Base-by-base conservation (phyloP, 2,797 vertebrate species). In the Austrolebias charrua region DNA sequence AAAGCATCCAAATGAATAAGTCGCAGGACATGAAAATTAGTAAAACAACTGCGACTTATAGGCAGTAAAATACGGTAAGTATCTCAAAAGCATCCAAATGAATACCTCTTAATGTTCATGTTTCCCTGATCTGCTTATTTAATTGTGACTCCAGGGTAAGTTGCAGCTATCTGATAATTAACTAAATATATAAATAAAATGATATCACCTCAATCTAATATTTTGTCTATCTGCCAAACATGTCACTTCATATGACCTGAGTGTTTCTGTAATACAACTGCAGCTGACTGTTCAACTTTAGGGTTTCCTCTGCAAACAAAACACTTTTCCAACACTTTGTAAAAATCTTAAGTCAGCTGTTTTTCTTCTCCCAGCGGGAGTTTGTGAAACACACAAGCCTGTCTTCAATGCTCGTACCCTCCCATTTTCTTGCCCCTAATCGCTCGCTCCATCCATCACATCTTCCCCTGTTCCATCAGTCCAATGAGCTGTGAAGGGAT, bases 361-460 rank as follows among this genome's bases (percentile, higher is more conserved):
- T 76, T 75, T 43, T 19, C 38, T 69, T 40, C 53, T 35, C 48
- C 38, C 44, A 33, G 43, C 50, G 42, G 51, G 38, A 50, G 52
- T 66, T 70, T 48, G 44, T 48, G 59, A 54, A 60, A 56, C 28
- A 46, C 18, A 52, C 46, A 24, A 76, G 69, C 76, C 57, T 58
- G 38, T 57, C 28, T 55, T 0, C 1, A 14, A 38, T 10, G 10
- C 8, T 42, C 13, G 53, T 62, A 57, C 78, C 57, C 40, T 66
- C 14, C 67, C 47, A 63, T 79, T 67, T 61, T 61, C 42, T 61
- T 45, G 28, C 60, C 59, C 62, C 46, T 8, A 14, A 24, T 55
- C 57, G 66, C 5, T 63, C 1, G 2, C 51, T 71, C 63, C 70
- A 86, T 86, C 75, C 69, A 80, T 89, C 85, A 86, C 42, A 63